Percentiles rank a stretch among this genome's conserved stretches.
Evolutionary conservation across 2,797 vertebrate species (phyloP).

Genomic region (Thalassophryne amazonica): DNA sequence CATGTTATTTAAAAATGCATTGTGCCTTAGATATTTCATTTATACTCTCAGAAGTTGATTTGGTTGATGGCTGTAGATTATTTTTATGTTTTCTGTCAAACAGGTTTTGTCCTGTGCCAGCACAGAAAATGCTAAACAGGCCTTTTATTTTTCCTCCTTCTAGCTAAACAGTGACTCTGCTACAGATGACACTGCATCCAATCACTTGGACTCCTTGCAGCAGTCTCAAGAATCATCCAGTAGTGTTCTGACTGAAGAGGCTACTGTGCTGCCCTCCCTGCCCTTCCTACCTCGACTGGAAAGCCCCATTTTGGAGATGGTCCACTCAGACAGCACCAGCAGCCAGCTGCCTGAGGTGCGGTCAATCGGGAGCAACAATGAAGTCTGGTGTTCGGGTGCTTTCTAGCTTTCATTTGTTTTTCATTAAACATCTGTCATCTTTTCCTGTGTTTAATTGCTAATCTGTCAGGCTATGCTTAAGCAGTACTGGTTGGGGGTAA

Average conservation of each 20-base stretch:
- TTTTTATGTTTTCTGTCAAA: background rate
- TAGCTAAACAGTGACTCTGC: conserved; percentile 91
- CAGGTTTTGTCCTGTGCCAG: background rate
- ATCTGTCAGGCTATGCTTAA: conserved; percentile 13
- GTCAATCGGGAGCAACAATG: conserved; percentile 79
- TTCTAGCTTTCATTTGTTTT: conserved; percentile 59
- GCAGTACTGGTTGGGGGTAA: conserved; percentile 9
- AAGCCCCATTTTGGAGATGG: conserved; percentile 87
- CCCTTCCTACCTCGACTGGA: conserved; percentile 78
- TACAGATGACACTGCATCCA: conserved; percentile 84
- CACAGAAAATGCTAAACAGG: background rate
- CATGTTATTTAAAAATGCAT: no score
- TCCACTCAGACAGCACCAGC: conserved; percentile 92
- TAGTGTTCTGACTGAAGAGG: conserved; percentile 87
- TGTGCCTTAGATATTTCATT: no score
- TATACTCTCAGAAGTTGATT: no score
- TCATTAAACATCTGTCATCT: conserved; percentile 29
- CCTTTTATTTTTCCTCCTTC: conserved; percentile 9
- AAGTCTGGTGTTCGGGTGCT: conserved; percentile 88
- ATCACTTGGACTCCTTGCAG: conserved; percentile 87
- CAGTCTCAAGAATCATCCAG: conserved; percentile 91
- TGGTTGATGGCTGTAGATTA: no score
- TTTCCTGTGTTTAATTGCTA: conserved; percentile 28
- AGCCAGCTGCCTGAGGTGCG: conserved; percentile 99
- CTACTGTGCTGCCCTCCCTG: conserved; percentile 67